Base-by-base conservation (phyloP, 1,140 invertebrate species). In the Brachionus angularis region DNA sequence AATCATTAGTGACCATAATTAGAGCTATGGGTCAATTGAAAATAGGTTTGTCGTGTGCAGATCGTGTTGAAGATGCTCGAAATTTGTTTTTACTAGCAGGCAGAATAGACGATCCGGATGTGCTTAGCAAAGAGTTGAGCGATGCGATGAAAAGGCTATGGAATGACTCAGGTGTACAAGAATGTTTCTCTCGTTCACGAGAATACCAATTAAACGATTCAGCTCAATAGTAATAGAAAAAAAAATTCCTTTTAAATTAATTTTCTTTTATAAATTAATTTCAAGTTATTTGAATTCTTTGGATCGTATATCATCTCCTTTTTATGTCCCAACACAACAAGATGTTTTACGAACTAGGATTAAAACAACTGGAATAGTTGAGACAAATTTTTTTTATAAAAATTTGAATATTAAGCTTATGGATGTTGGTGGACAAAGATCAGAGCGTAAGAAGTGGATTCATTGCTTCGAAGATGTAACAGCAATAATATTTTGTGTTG, bases 321-420 rank as follows among this genome's bases (percentile, higher is more conserved):
- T 74, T 61, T 27, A 34, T 34, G 8, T 69, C 39, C 71, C 74
- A 42, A 70, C 67, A 52, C 70, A 77, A 80, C 77, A 82, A 79
- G 82, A 83, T 79, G 83, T 84, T 76, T 75, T 82, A 1, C 88
- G 95, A 83, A 98, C 96, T 89, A 91, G 96, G 86, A 95, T 98
- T 74, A 88, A 98, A 83, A 99, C 96, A 77, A 96, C 95, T 78
- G 96, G 96, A 79, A 99, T 99, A 80, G 98, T 98, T 85, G 96
- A 99, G 87, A 98, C 95, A 77, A 89, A 89, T 81, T 97, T 97
- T 86, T 89, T 93, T 86, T 95, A 98, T 78, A 96, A 98, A 84
- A 98, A 98, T 93, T 96, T 99, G 81, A 96, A 98, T 87, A 98
- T 98, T 87, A 96, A 99, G 95, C 98, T 98, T 93, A 98, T 99